Base-by-base conservation (phyloP, 2,113 vertebrate genomes). In the Oryzias woworae region DNA sequence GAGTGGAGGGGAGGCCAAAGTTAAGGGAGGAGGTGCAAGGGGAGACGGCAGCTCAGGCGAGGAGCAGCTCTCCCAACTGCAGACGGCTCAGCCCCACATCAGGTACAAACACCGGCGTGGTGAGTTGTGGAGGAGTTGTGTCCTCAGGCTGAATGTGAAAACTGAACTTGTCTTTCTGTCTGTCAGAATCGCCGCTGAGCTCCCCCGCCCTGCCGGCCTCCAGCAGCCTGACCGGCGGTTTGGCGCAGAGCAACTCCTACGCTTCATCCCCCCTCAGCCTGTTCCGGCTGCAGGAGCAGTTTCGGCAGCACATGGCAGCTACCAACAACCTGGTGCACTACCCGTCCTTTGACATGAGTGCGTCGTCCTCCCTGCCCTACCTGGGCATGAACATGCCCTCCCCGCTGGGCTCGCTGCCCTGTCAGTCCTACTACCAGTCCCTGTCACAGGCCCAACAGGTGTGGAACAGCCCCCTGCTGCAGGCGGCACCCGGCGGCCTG, bases 241-340 rank as follows among this genome's bases (percentile, higher is more conserved):
- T 96, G 79, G 87, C 92, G 23, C 96, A 94, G 62, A 92, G 93
- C 58, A 96, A 96, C 85, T 97, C 96, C 50, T 99, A 99, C 75
- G 96, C 96, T 10, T 99, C 97, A 0, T 98, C 97, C 0, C 96
- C 97, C 0, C 93, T 99, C 87, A 98, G 97, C 89, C 95, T 99
- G 77, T 98, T 98, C 89, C 95, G 97, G 14, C 94, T 99, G 61
- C 97, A 99, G 90, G 97, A 99, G 92, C 97, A 99, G 83, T 99
- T 99, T 80, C 96, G 96, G 31, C 97, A 99, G 88, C 97, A 99
- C 92, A 99, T 99, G 97, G 97, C 95, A 0, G 95, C 97, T 90
- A 99, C 96, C 87, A 98, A 95, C 93, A 98, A 96, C 90, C 81
- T 99, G 89, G 95, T 99, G 70, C 96, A 99, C 85, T 98, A 98